Conservation (phyloP, 2,888 invertebrate species). For the Scaptomyza tumidula region DNA sequence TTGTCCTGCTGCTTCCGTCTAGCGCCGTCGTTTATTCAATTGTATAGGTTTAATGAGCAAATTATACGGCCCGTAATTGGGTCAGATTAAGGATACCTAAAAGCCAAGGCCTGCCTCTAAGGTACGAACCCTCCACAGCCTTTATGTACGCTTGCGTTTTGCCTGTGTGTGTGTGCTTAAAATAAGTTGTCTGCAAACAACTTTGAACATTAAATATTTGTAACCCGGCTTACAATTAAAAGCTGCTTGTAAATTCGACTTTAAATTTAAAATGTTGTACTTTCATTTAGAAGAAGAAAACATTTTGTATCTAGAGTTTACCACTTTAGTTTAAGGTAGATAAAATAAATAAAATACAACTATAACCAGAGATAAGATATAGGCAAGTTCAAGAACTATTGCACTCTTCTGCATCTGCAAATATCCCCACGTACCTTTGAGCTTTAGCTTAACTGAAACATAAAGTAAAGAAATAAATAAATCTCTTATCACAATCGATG, state of each 20-base stretch:
- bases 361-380: no score
- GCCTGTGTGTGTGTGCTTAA: not conserved
- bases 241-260: not conserved
- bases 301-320: no score
- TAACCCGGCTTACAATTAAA: not conserved
- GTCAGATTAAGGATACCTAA: constrained; percentile 5
- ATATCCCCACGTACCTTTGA: no score
- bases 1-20: not conserved
- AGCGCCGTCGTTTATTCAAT: constrained; percentile 28
- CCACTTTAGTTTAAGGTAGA: no score
- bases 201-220: not conserved
- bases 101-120: not conserved
- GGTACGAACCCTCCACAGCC: not conserved
- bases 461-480: not conserved
- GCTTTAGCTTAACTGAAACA: no score
- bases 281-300: no score
- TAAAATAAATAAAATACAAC: no score
- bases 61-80: constrained; percentile 30
- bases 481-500: not conserved
- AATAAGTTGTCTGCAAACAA: not conserved
- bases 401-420: no score
- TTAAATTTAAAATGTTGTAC: no score
- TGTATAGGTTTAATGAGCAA: constrained; percentile 39
- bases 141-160: not conserved
- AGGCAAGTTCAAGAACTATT: no score